Conservation (phyloP, 2,888 invertebrate genomes). For the Sesamia inferens region DNA sequence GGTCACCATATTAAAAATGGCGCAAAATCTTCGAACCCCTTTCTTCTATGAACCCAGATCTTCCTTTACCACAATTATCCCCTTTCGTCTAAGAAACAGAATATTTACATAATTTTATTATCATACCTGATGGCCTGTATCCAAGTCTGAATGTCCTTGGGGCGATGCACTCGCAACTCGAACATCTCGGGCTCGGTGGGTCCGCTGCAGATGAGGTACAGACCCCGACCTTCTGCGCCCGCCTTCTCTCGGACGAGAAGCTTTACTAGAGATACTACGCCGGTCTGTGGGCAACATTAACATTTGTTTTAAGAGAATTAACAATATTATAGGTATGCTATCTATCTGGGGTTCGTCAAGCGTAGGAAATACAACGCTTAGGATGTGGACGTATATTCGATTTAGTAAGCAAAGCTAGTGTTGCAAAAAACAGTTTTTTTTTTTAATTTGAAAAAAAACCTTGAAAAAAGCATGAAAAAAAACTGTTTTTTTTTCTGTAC, state of each 20-base stretch:
- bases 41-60: too few relatives aligned
- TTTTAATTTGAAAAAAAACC: too few relatives aligned
- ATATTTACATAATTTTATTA: not conserved
- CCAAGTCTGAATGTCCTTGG: constrained; percentile 97
- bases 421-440: too few relatives aligned
- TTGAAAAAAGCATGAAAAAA: too few relatives aligned
- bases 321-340: too few relatives aligned
- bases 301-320: not conserved
- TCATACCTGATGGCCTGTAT: constrained; percentile 94
- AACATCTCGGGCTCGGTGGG: constrained; percentile 99
- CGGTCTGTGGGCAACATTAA: constrained; percentile 90
- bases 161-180: constrained; percentile 96
- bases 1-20: too few relatives aligned
- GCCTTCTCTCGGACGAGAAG: constrained; percentile 98
- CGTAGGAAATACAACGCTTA: too few relatives aligned
- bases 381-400: too few relatives aligned
- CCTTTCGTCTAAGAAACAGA: not conserved
- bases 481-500: too few relatives aligned
- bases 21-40: too few relatives aligned
- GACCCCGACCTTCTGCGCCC: constrained; percentile 96
- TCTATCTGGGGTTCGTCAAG: too few relatives aligned
- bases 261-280: constrained; percentile 97
- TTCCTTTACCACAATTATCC: not conserved
- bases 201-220: constrained; percentile 98
- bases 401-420: too few relatives aligned